A percentile compares a stretch with the other conserved stretches of the same genome.
Evolutionary conservation across 1,140 invertebrate genomes (phyloP).

Genomic region (Laupala kohalensis): DNA sequence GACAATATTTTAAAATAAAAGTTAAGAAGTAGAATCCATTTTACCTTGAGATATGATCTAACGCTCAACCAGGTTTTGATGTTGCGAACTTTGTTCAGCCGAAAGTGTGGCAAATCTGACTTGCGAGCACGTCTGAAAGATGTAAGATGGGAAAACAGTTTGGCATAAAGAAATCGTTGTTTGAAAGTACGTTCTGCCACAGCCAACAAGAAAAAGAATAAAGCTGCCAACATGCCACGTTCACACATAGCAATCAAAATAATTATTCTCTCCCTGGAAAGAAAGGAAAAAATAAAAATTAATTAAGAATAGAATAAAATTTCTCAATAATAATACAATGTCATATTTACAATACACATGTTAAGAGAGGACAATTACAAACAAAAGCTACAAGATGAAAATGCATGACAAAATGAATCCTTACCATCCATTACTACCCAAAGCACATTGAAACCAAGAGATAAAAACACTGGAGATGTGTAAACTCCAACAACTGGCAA

Average conservation of each 20-base stretch:
- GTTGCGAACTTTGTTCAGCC: conserved; percentile 91
- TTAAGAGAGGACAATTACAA: not conserved
- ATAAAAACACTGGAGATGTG: not conserved
- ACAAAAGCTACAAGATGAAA: not conserved
- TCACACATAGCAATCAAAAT: conserved; percentile 50
- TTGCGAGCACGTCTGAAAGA: conserved; percentile 81
- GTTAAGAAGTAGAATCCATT: conserved; percentile 12
- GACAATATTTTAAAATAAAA: not conserved
- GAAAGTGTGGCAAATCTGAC: conserved; percentile 87
- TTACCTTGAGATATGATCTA: conserved; percentile 82
- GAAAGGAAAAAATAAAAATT: not conserved
- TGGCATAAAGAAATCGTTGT: conserved; percentile 86
- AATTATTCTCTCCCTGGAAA: conserved; percentile 48
- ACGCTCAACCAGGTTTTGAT: conserved; percentile 96
- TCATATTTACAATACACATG: too few species aligned
- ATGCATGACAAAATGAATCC: not conserved
- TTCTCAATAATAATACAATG: too few species aligned
- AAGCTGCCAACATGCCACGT: conserved; percentile 57
- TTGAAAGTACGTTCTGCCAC: conserved; percentile 92
- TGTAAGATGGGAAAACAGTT: conserved; percentile 89
- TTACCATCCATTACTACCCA: conserved; percentile 20
- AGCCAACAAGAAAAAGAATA: conserved; percentile 84
- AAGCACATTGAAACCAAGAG: conserved; percentile 16
- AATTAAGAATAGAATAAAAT: not conserved
- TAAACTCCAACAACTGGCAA: not conserved